Conservation (phyloP, 2,888 invertebrate species). For the Zaprionus obscuricornis region DNA sequence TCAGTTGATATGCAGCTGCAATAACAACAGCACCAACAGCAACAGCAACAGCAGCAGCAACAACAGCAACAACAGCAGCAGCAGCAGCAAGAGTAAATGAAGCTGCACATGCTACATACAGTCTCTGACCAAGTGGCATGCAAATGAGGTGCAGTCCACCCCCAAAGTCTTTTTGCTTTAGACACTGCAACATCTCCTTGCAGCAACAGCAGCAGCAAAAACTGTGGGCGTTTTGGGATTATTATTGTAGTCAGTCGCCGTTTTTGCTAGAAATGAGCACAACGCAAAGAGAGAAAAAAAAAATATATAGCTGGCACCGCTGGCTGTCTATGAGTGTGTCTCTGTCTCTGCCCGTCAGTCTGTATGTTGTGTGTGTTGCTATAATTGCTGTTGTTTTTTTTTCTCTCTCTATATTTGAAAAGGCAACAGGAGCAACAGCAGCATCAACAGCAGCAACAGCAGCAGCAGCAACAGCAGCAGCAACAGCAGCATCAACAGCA, state of each 20-base stretch:
- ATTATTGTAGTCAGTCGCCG: constrained; percentile 54
- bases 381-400: constrained; percentile 61
- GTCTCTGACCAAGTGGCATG: constrained; percentile 59
- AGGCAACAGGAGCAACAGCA: constrained; percentile 56
- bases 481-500: constrained; percentile 15
- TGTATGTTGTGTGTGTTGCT: constrained; percentile 43
- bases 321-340: constrained; percentile 9
- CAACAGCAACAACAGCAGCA: constrained; percentile 1
- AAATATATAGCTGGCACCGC: constrained; percentile 30
- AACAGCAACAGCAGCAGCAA: too few species aligned
- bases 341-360: constrained; percentile 9
- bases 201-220: constrained; percentile 8
- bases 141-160: constrained; percentile 57
- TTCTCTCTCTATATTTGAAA: constrained; percentile 40
- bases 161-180: neutral
- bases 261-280: constrained; percentile 58
- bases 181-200: neutral
- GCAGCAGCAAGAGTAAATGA: constrained; percentile 29
- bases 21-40: constrained; percentile 34
- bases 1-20: constrained; percentile 21
- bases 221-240: constrained; percentile 54
- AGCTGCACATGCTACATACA: constrained; percentile 57
- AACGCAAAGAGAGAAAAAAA: too few species aligned
- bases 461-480: constrained; percentile 20
- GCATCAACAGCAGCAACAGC: constrained; percentile 17